These are phyloP conservation scores for Heterodera schachtii DNA, from an alignment of 1,140 invertebrate genomes.

Conservation along the genomic window DNA sequence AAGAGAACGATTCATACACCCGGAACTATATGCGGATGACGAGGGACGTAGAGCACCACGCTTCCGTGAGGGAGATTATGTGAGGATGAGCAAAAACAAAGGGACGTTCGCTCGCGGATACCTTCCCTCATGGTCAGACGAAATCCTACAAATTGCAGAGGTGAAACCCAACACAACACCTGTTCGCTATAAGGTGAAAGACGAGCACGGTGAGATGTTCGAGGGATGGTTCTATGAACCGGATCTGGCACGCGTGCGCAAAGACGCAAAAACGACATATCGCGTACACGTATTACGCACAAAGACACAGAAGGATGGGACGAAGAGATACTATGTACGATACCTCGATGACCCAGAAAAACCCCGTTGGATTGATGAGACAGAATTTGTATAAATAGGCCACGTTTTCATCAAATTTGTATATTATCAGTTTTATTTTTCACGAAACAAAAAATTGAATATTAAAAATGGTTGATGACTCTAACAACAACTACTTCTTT, in stretches of 20 bases:
- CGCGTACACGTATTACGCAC: neutral
- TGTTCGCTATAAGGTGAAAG: neutral
- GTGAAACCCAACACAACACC: neutral
- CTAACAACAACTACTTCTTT: conserved; percentile 19
- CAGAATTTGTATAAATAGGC: conserved; percentile 16
- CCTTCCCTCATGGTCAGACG: conserved; percentile 31
- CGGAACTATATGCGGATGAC: neutral
- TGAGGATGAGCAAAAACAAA: conserved; percentile 14
- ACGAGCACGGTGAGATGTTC: conserved; percentile 5
- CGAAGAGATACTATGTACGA: conserved; percentile 17
- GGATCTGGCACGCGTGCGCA: neutral
- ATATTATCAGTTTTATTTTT: neutral
- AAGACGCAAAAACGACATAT: conserved; percentile 1
- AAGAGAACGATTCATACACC: neutral
- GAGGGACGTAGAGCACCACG: neutral
- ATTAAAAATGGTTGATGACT: neutral
- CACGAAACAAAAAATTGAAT: too few relatives aligned
- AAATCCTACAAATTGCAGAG: conserved; percentile 25
- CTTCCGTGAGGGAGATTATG: conserved; percentile 20
- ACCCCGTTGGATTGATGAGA: conserved; percentile 21
- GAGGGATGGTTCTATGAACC: conserved; percentile 9
- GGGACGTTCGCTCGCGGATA: conserved; percentile 26
- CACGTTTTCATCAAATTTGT: neutral
- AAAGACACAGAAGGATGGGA: neutral
- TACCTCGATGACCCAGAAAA: conserved; percentile 15